Base-by-base conservation (phyloP, 2,113 vertebrate species). In the Albula glossodonta region DNA sequence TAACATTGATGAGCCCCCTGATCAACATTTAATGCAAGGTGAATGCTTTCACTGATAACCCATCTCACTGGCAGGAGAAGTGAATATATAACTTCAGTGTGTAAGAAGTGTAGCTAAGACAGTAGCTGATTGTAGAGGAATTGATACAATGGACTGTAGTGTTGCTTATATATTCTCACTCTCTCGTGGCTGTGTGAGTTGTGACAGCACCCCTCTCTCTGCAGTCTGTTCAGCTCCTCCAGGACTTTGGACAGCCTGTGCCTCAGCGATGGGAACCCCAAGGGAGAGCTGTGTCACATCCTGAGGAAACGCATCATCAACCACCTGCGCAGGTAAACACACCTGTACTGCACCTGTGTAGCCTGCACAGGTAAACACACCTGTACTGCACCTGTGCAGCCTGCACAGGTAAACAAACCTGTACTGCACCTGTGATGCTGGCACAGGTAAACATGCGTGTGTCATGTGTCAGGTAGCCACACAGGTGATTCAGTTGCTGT, bases 141-240 rank as follows among this genome's bases (percentile, higher is more conserved):
- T 41, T 41, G 31, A 41, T 41, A 1, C 31, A 41, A 41, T 41
- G 31, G 31, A 41, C 31, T 41, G 31, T 41, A 41, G 31, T 41
- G 31, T 41, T 41, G 31, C 31, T 41, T 41, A 41, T 41, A 41
- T 41, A 41, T 41, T 41, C 31, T 41, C 31, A 1, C 31, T 41
- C 31, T 41, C 31, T 41, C 31, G 31, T 41, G 31, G 31, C 31
- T 41, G 31, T 41, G 31, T 41, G 31, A 41, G 31, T 51, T 25
- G 51, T 78, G 82, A 83, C 51, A 5, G 1, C 51, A 31, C 31
- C 70, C 78, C 83, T 78, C 25, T 86, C 25, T 85, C 25, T 89
- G 4, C 81, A 97, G 96, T 91, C 92, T 97, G 86, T 96, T 97
- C 87, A 91, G 92, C 83, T 95, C 94, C 9, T 95, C 95, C 0